These are phyloP conservation scores for Polyploca ridens DNA, from an alignment of 2,888 invertebrate species.

Conservation along the genomic window DNA sequence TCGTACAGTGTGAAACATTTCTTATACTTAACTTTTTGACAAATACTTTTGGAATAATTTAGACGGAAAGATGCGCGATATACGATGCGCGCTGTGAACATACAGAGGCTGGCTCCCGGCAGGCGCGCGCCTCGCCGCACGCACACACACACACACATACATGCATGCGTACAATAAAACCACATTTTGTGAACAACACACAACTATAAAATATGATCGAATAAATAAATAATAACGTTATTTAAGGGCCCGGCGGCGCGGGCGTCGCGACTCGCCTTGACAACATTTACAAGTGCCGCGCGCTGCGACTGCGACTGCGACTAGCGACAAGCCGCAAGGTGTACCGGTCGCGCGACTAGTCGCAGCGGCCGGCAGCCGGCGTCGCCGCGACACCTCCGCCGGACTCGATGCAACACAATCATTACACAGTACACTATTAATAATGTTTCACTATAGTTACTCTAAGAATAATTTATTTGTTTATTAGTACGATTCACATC, in stretches of 20 bases:
- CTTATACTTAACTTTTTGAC: constrained; percentile 12
- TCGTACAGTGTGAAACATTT: not conserved
- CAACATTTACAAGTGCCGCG: constrained; percentile 7
- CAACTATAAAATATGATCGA: constrained; percentile 46
- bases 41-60: constrained; percentile 5
- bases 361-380: no score
- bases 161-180: constrained; percentile 40
- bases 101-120: not conserved
- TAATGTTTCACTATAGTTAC: constrained; percentile 14
- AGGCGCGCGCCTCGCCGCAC: constrained; percentile 15
- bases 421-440: constrained; percentile 23
- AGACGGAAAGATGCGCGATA: constrained; percentile 3
- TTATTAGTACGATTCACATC: constrained; percentile 64
- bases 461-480: constrained; percentile 41
- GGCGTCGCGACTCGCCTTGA: constrained; percentile 16
- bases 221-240: constrained; percentile 39
- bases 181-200: constrained; percentile 48
- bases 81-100: no score
- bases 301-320: not conserved
- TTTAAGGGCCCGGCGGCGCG: constrained; percentile 9
- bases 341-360: no score
- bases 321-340: not conserved
- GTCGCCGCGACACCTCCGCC: constrained; percentile 18
- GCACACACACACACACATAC: constrained; percentile 30
- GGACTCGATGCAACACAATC: constrained; percentile 28